Evolutionary conservation across 2,888 invertebrate genomes (phyloP).

Genomic region (Ophonus ardosiacus): DNA sequence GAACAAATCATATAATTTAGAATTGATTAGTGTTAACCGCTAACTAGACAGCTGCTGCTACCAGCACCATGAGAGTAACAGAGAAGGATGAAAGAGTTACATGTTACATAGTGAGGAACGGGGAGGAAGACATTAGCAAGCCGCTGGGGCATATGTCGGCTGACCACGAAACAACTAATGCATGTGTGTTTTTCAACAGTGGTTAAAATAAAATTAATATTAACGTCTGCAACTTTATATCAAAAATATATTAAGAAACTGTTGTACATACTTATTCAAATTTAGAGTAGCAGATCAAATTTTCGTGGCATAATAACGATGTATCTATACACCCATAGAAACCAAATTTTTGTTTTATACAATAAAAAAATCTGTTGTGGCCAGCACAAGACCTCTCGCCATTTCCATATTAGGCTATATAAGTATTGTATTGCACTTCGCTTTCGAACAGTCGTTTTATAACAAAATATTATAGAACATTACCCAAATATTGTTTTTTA

Average conservation of each 20-base stretch:
- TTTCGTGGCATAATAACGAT: no score
- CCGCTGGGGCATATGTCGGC: slow-evolving; percentile 63
- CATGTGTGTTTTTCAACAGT: slow-evolving; percentile 30
- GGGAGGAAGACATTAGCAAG: slow-evolving; percentile 65
- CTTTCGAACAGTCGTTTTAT: no score
- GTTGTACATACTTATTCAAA: not conserved
- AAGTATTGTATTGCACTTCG: no score
- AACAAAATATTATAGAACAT: no score
- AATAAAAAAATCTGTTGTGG: no score
- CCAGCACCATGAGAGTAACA: slow-evolving; percentile 50
- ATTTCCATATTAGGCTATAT: no score
- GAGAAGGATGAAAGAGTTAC: slow-evolving; percentile 62
- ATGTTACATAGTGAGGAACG: slow-evolving; percentile 50
- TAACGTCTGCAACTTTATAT: not conserved
- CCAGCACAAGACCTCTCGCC: no score
- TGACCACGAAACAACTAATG: slow-evolving; percentile 54
- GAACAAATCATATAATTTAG: slow-evolving; percentile 72
- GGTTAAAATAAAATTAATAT: slow-evolving; percentile 45
- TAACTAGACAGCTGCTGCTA: slow-evolving; percentile 70
- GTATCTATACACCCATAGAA: no score
- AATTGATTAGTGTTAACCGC: slow-evolving; percentile 72
- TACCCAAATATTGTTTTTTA: no score
- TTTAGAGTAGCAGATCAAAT: not conserved
- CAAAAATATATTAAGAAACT: not conserved
- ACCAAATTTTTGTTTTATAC: no score